Evolutionary conservation across 2,888 invertebrate species (phyloP).

Genomic region (Chymomyza fuscimana): DNA sequence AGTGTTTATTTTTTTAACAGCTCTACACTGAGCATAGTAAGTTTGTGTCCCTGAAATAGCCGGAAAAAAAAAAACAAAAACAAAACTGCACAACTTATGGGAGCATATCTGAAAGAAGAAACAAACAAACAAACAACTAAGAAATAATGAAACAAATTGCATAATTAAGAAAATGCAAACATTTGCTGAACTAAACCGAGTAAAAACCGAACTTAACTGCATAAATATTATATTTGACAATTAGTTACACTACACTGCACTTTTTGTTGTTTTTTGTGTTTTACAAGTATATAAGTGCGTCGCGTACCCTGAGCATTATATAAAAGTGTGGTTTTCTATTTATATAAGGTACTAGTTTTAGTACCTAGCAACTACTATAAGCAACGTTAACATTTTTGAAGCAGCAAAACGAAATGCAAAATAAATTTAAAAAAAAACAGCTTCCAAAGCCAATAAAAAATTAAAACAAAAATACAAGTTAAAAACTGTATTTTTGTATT

Average conservation of each 20-base stretch:
- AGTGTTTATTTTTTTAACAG: not conserved
- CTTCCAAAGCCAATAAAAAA: constrained; percentile 7
- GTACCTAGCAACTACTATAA: not conserved
- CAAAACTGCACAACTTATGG: not conserved
- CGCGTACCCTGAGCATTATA: no score
- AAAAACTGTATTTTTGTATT: constrained; percentile 68
- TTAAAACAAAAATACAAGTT: constrained; percentile 37
- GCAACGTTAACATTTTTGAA: constrained; percentile 3
- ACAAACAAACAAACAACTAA: not conserved
- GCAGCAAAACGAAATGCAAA: not conserved
- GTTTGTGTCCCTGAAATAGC: not conserved
- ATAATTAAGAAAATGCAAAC: not conserved
- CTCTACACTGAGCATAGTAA: not conserved
- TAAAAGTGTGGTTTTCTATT: not conserved
- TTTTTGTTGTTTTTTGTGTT: not conserved
- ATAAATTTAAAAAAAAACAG: not conserved
- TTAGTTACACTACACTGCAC: not conserved
- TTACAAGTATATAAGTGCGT: not conserved
- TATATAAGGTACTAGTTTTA: not conserved
- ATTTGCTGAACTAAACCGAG: not conserved
- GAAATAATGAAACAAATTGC: not conserved
- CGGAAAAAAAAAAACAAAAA: not conserved
- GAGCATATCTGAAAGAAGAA: not conserved
- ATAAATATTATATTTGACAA: not conserved
- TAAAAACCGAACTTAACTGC: not conserved